phyloP scores from a whole-genome alignment of 1,140 invertebrate species.

The Cotesia vestalis region DNA sequence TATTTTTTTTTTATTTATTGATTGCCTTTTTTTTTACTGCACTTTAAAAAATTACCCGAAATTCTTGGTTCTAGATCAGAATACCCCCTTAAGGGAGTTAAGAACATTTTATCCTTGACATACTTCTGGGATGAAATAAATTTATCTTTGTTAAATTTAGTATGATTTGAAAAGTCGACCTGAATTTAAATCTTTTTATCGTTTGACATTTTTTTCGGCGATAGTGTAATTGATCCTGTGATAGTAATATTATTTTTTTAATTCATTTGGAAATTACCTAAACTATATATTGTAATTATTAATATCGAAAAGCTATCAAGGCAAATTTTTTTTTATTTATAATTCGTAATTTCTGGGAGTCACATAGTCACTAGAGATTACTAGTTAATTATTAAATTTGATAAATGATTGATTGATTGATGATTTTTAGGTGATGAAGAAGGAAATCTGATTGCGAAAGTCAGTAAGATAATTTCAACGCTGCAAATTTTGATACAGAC shows the following conservation, averaged over 20 bases:
- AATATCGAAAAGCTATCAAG: too few relatives aligned
- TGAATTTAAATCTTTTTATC: too few relatives aligned
- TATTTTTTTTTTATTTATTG: not conserved
- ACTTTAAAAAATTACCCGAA: too few relatives aligned
- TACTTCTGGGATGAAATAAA: too few relatives aligned
- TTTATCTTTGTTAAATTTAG: too few relatives aligned
- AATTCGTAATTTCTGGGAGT: too few relatives aligned
- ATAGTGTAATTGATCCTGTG: too few relatives aligned
- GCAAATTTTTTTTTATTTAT: too few relatives aligned
- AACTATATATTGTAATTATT: not conserved
- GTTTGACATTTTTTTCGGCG: too few relatives aligned
- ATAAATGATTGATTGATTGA: not conserved
- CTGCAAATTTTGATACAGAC: constrained; percentile 47
- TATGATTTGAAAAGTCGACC: too few relatives aligned
- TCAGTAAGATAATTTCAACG: constrained; percentile 45
- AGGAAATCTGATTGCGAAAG: constrained; percentile 42
- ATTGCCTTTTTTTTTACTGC: not conserved
- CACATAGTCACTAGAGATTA: not conserved
- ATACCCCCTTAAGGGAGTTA: not conserved
- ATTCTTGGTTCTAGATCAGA: too few relatives aligned
- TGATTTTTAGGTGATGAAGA: not conserved
- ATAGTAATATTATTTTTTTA: too few relatives aligned
- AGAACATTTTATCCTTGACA: not conserved
- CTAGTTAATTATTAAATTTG: not conserved
- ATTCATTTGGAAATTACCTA: not conserved